Evolutionary conservation across 2,888 invertebrate genomes (phyloP), one percentile per base, ranked within the genome.

Genomic region (Limnephilus lunatus): DNA sequence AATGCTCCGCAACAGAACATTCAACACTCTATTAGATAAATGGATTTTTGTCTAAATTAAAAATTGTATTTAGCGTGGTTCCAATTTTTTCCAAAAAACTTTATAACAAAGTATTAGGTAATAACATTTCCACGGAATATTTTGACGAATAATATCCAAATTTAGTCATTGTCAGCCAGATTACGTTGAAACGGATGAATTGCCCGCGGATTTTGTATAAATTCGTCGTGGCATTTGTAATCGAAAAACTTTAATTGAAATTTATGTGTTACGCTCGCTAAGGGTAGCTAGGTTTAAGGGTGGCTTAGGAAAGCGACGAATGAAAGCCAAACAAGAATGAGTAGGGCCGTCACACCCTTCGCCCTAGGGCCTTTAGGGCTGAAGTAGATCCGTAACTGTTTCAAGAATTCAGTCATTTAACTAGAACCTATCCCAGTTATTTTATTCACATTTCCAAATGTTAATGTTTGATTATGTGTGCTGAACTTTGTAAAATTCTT

Each of bases 261-360:
- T 68, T 68, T 68, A 68, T 68, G 68, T 68, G 68, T 25, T 68
- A 68, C 68, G 68, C 68, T 68, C 68, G 68, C 68, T 68, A 68
- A 68, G 68, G n/a, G 68, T 68, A 68, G 68, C 25, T 68, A 68
- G 68, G 68, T 68, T 68, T 68, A 68, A 68, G 68, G 68, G 68
- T n/a, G 68, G 68, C 68, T 68, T 68, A 68, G 68, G 68, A 68
- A 68, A 68, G 68, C 68, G 68, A 68, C 68, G 68, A 68, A 68
- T n/a, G 68, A 68, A 68, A 68, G 68, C 68, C 68, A 68, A 68
- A 68, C 68, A 68, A 68, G 68, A 11, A 68, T 68, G 68, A 68
- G n/a, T 25, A 68, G 68, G 25, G n/a, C 68, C 68, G 25, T 68
- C 68, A 68, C 68, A 68, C 68, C 25, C 68, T 68, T n/a, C 25